Evolutionary conservation across 2,888 invertebrate species (phyloP), one percentile per base, ranked within the genome.

Genomic region (Scelioninae gen. 2): DNA sequence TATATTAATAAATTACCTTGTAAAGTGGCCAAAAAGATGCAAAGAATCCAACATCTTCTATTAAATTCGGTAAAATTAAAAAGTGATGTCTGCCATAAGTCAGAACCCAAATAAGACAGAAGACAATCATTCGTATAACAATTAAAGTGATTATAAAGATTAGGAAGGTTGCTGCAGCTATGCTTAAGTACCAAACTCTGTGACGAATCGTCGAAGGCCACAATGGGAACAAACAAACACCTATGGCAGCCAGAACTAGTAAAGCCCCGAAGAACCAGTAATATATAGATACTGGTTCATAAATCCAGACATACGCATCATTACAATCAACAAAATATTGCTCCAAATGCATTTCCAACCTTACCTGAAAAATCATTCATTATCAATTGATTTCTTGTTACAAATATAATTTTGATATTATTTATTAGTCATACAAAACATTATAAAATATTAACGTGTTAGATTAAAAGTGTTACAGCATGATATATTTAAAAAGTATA

Each of bases 1-100:
- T n/a, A n/a, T n/a, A n/a, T n/a, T n/a, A n/a, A n/a, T n/a, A 37
- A 37, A 15, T 37, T 83, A 94, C 95, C 87, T 94, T 93, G 87
- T 97, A 98, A 0, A 97, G 88, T 2, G 99, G 99, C 94, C 96
- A 96, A 88, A 99, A 99, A 0, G 98, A 98, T 5, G 98, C 98
- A 78, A 98, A 93, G 89, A 99, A 97, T 57, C 99, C 98, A 22
- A 98, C 98, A 84, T 99, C 99, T 87, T 98, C 99, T 0, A 97
- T 97, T 41, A 99, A 89, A 88, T 99, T 99, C n/a, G 99, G 99
- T 81, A 99, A 90, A 76, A 99, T 90, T 98, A 99, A 99, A 77
- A 99, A 90, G 84, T 98, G 96, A 86, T 98, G 95, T 80, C 93
- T 91, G 3, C 98, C 95, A 70, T 95, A 88, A 0, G 97, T 95